Conservation (phyloP, 1,140 invertebrate species). For the Maconellicoccus hirsutus region DNA sequence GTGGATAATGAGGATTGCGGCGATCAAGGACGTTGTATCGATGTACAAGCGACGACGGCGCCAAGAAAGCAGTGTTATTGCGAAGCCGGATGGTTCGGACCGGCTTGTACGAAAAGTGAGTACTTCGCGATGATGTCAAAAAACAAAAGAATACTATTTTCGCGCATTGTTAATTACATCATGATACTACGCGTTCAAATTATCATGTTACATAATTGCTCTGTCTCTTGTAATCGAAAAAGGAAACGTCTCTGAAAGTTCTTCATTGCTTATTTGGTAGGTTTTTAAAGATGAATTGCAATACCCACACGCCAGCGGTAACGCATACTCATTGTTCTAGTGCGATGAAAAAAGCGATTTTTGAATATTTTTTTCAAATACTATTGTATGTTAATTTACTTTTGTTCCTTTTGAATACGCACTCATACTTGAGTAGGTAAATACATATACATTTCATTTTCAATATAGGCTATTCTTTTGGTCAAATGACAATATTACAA, state of each 20-base stretch:
- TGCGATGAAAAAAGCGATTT: not conserved
- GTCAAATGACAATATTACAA: not conserved
- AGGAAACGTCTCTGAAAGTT: slow-evolving; percentile 8
- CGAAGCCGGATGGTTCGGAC: slow-evolving; percentile 70
- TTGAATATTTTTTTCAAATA: not conserved
- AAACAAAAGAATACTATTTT: slow-evolving; percentile 6
- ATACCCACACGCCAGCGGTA: not conserved
- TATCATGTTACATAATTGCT: not conserved
- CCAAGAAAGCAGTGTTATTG: slow-evolving; percentile 82
- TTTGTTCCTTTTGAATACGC: not conserved
- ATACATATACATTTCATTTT: not conserved
- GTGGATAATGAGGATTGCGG: slow-evolving; percentile 69
- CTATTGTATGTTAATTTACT: not conserved
- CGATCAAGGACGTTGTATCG: slow-evolving; percentile 67
- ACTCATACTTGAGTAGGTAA: no score
- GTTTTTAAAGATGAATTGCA: not conserved
- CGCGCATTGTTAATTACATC: not conserved
- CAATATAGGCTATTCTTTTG: not conserved
- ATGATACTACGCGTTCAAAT: not conserved
- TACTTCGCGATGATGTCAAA: slow-evolving; percentile 26
- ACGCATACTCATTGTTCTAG: not conserved
- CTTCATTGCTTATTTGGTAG: not conserved
- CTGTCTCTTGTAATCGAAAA: not conserved
- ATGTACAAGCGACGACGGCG: slow-evolving; percentile 61
- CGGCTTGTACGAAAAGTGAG: slow-evolving; percentile 63